These are phyloP conservation scores for Philonicus albiceps DNA, from an alignment of 2,888 invertebrate genomes.

Conservation along the genomic window DNA sequence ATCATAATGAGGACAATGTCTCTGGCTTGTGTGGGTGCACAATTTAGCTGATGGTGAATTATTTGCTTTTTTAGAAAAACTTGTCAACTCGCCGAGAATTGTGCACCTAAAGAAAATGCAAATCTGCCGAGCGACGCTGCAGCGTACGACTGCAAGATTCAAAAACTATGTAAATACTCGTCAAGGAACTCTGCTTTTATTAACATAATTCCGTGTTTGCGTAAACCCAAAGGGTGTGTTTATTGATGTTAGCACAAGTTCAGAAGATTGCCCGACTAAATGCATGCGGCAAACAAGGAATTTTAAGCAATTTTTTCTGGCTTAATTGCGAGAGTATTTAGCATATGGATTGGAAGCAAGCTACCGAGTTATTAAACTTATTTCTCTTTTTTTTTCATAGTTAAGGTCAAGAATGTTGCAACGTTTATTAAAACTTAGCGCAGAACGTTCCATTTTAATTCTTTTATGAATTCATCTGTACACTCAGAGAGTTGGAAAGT, in stretches of 20 bases:
- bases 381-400: neutral
- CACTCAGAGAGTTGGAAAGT: neutral
- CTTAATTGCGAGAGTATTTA: conserved; percentile 11
- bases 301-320: conserved; percentile 20
- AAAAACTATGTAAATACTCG: conserved; percentile 23
- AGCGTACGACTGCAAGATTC: neutral
- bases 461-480: neutral
- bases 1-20: conserved; percentile 32
- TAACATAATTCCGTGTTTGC: conserved; percentile 27
- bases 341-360: neutral
- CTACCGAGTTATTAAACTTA: neutral
- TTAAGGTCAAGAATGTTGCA: neutral
- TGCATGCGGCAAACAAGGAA: conserved; percentile 18
- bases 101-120: conserved; percentile 15
- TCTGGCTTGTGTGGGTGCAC: neutral
- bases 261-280: conserved; percentile 18
- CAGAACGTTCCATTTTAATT: neutral
- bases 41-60: conserved; percentile 19
- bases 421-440: neutral
- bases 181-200: conserved; percentile 24
- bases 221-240: conserved; percentile 8
- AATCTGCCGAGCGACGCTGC: neutral
- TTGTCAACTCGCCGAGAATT: neutral
- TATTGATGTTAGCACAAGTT: conserved; percentile 16
- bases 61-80: conserved; percentile 2